Evolutionary conservation across 1,140 invertebrate species (phyloP), one percentile per base, ranked within the genome.

Genomic region (Leptonema lineaticorne): DNA sequence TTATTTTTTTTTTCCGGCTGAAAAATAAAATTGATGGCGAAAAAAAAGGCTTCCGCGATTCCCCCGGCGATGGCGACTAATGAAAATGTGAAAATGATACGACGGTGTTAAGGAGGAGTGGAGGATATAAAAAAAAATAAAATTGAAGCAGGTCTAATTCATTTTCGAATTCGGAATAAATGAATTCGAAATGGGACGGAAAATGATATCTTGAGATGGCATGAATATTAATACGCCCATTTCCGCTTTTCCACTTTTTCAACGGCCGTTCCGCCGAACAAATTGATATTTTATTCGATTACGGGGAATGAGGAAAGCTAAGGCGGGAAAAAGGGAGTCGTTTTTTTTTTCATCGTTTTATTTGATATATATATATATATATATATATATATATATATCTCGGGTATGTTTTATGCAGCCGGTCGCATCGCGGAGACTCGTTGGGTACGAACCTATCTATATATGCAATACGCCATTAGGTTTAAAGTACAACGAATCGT

Each of bases 131-230:
- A 11, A 26, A 37, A 67, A 27, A 62, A 65, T 56, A 58, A 41
- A 65, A 46, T 58, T 59, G 57, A 69, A 59, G 57, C 56, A 56
- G 50, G 62, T 69, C 64, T 70, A 70, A 70, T 67, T 70, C 57
- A 57, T 70, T 70, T 70, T 70, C 63, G 57, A 67, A 70, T 67
- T 70, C 56, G 63, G 69, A 67, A 70, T 70, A 70, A 70, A 70
- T 70, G 63, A 70, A 63, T 63, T 46, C 63, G 69, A 70, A 70
- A 70, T 56, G 57, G 50, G 33, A 20, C 63, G 69, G 57, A 70
- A 70, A 70, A 59, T 62, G 69, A 66, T 67, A 60, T 58, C 63
- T 67, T 63, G 63, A 70, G 69, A 64, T 69, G 67, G 64, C 48
- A 58, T 66, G 62, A 64, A 64, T 64, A 64, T 64, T 64, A 64